A percentile compares a stretch with the other conserved stretches of the same genome.
Evolutionary conservation across 2,888 invertebrate genomes (phyloP).

Genomic region (Graphium colonna): DNA sequence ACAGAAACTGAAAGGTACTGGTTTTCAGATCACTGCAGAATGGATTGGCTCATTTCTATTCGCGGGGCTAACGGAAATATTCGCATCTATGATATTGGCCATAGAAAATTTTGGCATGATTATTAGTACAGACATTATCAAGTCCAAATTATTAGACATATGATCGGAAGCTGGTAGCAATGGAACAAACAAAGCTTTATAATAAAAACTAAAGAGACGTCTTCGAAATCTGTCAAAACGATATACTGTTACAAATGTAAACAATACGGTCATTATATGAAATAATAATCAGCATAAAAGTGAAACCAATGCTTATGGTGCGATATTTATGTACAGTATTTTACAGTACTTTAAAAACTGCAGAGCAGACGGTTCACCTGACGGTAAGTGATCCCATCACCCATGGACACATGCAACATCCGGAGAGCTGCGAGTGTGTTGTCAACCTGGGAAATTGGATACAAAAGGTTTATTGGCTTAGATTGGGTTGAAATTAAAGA

Average conservation of each 20-base stretch:
- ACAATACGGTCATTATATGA: neutral
- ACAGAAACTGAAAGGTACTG: constrained; percentile 29
- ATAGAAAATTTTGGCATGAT: constrained; percentile 5
- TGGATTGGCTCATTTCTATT: constrained; percentile 15
- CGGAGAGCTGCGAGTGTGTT: no score
- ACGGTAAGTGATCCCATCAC: no score
- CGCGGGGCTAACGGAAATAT: constrained; percentile 19
- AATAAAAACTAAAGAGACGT: neutral
- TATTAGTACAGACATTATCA: neutral
- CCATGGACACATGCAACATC: no score
- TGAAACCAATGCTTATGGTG: neutral
- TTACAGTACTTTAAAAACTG: no score
- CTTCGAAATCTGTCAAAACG: no score
- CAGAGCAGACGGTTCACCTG: no score
- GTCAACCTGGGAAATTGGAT: no score
- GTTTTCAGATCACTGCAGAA: constrained; percentile 22
- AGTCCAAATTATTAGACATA: neutral
- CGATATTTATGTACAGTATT: no score
- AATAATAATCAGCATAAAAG: neutral
- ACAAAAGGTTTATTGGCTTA: no score
- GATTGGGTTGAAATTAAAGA: no score
- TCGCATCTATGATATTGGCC: constrained; percentile 16
- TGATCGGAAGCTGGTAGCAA: neutral
- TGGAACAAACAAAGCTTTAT: neutral
- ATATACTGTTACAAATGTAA: neutral